Evolutionary conservation across 2,113 vertebrate species (phyloP), one percentile per base, ranked within the genome.

Genomic region (Zingel zingel): DNA sequence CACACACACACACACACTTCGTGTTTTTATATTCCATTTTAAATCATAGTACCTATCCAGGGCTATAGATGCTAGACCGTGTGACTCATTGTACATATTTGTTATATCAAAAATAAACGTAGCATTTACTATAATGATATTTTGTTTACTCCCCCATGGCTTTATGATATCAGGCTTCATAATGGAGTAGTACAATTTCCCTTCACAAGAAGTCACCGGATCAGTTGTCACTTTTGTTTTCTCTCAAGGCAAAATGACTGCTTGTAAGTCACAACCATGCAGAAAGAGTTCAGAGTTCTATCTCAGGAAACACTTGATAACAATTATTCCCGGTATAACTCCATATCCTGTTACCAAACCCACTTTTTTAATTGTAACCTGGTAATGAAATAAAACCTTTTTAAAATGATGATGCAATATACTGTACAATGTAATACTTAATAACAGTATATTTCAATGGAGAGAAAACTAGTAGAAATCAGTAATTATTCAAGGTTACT

Each of bases 221-320:
- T 79, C 45, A 50, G n/a, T 77, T 74, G 23, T 45, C 39, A 18
- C 1, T 51, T 11, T 53, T 48, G 23, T 84, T 74, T 83, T 71
- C 33, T 73, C 11, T 43, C 43, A 23, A 19, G 13, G 51, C n/a
- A 75, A 25, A 59, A 74, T 33, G n/a, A 53, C 64, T 19, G 57
- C 57, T 61, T 62, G 13, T 23, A 62, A 62, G 56, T 56, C 59
- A 63, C 27, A 72, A 54, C 18, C 10, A 47, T 21, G n/a, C 53
- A 63, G 19, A 75, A 74, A 71, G 45, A 64, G 13, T 39, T 39
- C n/a, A n/a, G n/a, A n/a, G 21, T 66, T 65, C 25, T 25, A 21
- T 77, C 21, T 70, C 23, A 43, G 51, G 57, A 77, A 51, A 74
- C 50, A 47, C 23, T 58, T 30, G 8, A 15, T 23, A 56, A 27